These are phyloP conservation scores for Drosophila melanocephala DNA, from an alignment of 2,888 invertebrate genomes.

Conservation along the genomic window DNA sequence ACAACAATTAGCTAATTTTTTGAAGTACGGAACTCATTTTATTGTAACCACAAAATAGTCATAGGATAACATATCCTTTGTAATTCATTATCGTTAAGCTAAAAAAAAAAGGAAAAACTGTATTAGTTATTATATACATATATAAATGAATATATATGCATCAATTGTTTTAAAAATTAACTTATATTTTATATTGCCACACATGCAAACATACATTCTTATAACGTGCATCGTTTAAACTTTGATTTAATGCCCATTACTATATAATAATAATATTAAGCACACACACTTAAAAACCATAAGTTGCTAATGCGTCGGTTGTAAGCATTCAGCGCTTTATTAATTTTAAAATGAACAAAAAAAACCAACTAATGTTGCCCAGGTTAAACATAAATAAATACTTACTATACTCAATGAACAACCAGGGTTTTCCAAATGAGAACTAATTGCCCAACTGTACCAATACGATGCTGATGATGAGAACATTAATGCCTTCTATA, in stretches of 20 bases:
- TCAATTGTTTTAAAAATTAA: conserved; percentile 9
- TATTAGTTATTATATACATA: conserved; percentile 36
- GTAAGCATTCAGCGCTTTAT: conserved; percentile 65
- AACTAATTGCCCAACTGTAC: conserved; percentile 43
- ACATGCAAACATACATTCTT: conserved; percentile 17
- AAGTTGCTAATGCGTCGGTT: conserved; percentile 54
- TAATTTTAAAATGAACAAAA: conserved; percentile 31
- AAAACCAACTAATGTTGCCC: conserved; percentile 33
- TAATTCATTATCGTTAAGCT: conserved; percentile 46
- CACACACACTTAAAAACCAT: conserved; percentile 1
- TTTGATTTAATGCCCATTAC: conserved; percentile 7
- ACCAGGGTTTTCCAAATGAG: not conserved
- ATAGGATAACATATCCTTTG: conserved; percentile 7
- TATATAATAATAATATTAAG: conserved; percentile 6
- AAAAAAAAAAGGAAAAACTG: not conserved
- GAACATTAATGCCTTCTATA: not conserved
- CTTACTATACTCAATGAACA: conserved; percentile 22
- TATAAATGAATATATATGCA: not conserved
- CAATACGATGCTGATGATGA: not conserved
- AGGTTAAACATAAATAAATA: conserved; percentile 29
- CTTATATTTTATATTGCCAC: not conserved
- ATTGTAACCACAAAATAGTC: conserved; percentile 25
- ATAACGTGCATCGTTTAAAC: conserved; percentile 3
- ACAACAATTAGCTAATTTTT: conserved; percentile 44
- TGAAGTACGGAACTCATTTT: conserved; percentile 20